Evolutionary conservation across 2,888 invertebrate genomes (phyloP), one percentile per base, ranked within the genome.

Genomic region (Pomacea canaliculata): DNA sequence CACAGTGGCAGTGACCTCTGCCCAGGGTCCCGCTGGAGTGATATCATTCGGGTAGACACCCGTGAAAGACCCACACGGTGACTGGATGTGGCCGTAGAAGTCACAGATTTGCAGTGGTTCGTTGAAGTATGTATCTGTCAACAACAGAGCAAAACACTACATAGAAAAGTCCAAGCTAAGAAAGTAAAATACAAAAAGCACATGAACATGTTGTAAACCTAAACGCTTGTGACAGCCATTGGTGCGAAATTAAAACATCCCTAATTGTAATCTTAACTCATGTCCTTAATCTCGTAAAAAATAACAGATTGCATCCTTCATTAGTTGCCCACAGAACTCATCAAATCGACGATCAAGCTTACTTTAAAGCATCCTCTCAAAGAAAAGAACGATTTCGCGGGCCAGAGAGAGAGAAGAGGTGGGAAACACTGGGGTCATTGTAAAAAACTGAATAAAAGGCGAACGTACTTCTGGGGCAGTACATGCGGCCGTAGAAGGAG

Each of bases 401-500:
- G 16, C 27, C 10, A 27, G 16, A 67, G 27, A 27, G 16, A 67
- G 27, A 67, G 16, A 63, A 37, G n/a, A 68, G 48, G 9, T 10
- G 12, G 51, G 16, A 56, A 56, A 10, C 7, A 56, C 0, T 16
- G 8, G 1, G 51, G 16, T 13, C 51, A 56, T 16, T 5, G 37
- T 37, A 37, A 37, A 56, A 0, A 56, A 56, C 7, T 56, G 51
- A 1, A 56, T 56, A 37, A 37, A 37, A 37, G 4, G 3, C 37
- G 37, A 37, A 56, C 51, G 8, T 56, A 56, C 51, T 56, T 56
- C 51, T 68, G 1, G 74, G 74, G 46, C 74, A 74, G 69, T 74
- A 74, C 59, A 67, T 37, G 18, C 74, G 74, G 37, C 74, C 74
- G 48, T 56, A 62, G 74, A 60, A 74, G 51, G 74, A 51, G 48